Base-by-base conservation (phyloP, 2,797 vertebrate genomes). In the Telmatherina bonti region DNA sequence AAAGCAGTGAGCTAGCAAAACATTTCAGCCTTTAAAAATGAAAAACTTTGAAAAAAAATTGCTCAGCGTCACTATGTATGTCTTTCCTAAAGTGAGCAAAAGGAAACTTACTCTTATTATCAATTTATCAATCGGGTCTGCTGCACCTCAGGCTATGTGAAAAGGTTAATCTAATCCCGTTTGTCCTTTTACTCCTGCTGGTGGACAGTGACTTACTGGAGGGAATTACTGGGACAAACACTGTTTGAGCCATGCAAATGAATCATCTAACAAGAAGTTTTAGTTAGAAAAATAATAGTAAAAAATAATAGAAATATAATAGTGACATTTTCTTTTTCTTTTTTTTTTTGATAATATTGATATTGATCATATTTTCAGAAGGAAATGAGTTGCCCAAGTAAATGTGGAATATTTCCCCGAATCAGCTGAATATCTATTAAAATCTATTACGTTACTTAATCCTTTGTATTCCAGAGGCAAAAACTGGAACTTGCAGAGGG, bases 141-240 rank as follows among this genome's bases (percentile, higher is more conserved):
- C 41, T 61, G n/a, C 63, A 36, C 49, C 57, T 60, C 20, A 2
- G 41, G 57, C 57, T 38, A 29, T 61, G 63, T 61, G 38, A 61
- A 56, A 61, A 67, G 57, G 51, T 61, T 43, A 74, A 20, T 54
- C 58, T 55, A 67, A 74, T 38, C n/a, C 24, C 56, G 57, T 45
- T 56, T 31, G 38, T 67, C 51, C 65, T 35, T 55, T 55, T 61
- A 54, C 33, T 24, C n/a, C 30, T 74, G 57, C 13, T 54, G 43
- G 7, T 59, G 45, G 13, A 54, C 38, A 57, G 1, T 9, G 29
- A 33, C 55, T 30, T 20, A 15, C 38, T 24, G 29, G 27, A 29
- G 18, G 35, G 30, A 29, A n/a, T 53, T 47, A 47, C 36, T 45
- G 7, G 49, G 27, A 31, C 0, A 53, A 52, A 27, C 45, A 51